A percentile compares a stretch with the other conserved stretches of the same genome.
Evolutionary conservation across 2,797 vertebrate species (phyloP).

Genomic region (Garrulus glandarius): DNA sequence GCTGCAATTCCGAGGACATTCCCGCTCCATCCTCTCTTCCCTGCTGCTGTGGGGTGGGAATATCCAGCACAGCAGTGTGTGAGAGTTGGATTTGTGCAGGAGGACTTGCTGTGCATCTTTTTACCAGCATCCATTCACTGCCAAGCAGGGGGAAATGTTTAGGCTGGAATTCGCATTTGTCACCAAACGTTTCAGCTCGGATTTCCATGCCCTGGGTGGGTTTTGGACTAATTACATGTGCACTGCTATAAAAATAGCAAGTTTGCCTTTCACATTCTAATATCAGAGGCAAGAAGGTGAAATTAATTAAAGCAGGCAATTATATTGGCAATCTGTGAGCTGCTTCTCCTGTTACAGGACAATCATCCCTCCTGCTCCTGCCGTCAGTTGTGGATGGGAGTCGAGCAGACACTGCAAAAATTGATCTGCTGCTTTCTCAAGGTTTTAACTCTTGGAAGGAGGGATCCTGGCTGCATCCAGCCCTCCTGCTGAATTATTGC

Average conservation of each 20-base stretch:
- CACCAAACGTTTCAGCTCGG: neutral
- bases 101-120: neutral
- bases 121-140: neutral
- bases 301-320: neutral
- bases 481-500: neutral
- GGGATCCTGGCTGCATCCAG: neutral
- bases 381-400: neutral
- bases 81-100: neutral
- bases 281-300: slow-evolving; percentile 16
- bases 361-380: neutral
- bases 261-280: neutral
- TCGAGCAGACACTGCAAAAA: slow-evolving; percentile 17
- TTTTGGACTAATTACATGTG: neutral
- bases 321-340: neutral
- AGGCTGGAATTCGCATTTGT: slow-evolving; percentile 29
- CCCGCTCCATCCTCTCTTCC: neutral
- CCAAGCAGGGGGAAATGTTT: slow-evolving; percentile 31
- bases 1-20: rapidly evolving
- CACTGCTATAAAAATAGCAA: neutral
- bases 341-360: neutral
- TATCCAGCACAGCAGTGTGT: rapidly evolving
- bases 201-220: neutral
- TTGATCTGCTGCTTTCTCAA: neutral
- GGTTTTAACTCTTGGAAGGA: neutral
- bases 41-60: neutral